Evolutionary conservation across 2,113 vertebrate genomes (phyloP), one percentile per base, ranked within the genome.

Genomic region (Cinclus mexicanus): DNA sequence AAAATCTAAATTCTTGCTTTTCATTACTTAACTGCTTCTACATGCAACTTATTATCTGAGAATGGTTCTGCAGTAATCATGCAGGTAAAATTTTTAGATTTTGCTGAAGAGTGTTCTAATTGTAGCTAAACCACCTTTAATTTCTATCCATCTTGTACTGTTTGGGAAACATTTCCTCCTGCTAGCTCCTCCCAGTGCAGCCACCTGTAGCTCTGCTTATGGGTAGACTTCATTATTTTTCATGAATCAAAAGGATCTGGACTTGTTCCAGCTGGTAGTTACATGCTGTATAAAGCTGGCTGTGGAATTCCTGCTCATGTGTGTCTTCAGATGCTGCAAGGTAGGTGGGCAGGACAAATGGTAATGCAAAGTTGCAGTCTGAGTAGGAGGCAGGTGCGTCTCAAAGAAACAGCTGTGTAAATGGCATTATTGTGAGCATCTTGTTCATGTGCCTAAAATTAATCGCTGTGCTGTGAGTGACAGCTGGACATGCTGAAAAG

Each of bases 401-500:
- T 67, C 49, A 50, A 21, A 24, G 35, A 29, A 37, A 10, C 24
- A n/a, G 29, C 16, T 60, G 23, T 63, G 14, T 59, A 50, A 85
- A 50, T 71, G 47, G 33, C 7, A 0, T 37, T 70, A 53, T 16
- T 0, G 1, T 55, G 12, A 78, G 33, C 17, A 6, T 69, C 61
- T 82, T 72, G 31, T 69, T 76, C 13, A 6, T 2, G 10, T 56
- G 37, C 49, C 65, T 88, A 12, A 63, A 72, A 67, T 71, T 25
- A 29, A 60, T 42, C 0, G 1, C 22, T 23, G 0, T 61, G 41
- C 49, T 4, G 2, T 25, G 61, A 72, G 44, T 12, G 52, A 64
- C 41, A 94, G 61, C 47, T 37, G 85, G 42, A 28, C 49, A 10
- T 0, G 0, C 63, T 14, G 69, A 10, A 41, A 61, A 65, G 71